Percentiles rank a stretch among this genome's conserved stretches.
These are phyloP conservation scores for Donacobius atricapilla DNA, from an alignment of 2,113 vertebrate species.

Conservation along the genomic window DNA sequence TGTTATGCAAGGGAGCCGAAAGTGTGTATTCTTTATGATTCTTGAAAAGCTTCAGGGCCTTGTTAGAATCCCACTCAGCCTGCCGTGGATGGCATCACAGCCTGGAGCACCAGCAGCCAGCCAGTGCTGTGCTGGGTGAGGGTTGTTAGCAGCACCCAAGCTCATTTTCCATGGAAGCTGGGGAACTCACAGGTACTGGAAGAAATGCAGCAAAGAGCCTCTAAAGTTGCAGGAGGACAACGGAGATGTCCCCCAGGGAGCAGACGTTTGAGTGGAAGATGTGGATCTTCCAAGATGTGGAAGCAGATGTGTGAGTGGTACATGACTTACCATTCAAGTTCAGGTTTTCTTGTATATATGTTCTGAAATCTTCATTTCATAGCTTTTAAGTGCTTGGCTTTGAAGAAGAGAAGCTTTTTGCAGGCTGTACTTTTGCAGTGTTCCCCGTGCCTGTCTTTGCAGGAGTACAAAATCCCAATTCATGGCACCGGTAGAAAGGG, in stretches of 20 bases:
- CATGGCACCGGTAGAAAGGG: neutral
- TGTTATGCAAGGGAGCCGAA: neutral
- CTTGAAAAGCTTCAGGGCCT: neutral
- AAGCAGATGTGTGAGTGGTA: neutral
- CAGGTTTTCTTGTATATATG: neutral
- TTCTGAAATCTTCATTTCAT: neutral
- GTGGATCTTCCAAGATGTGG: neutral
- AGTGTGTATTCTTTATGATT: neutral
- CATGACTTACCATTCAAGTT: neutral
- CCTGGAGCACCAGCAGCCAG: neutral
- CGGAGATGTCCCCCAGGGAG: neutral
- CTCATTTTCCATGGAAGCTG: neutral
- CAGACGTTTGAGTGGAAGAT: no score
- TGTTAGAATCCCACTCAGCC: neutral
- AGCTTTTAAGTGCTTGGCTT: neutral
- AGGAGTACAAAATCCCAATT: neutral
- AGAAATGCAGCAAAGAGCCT: neutral
- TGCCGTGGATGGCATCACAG: neutral
- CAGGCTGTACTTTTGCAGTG: neutral
- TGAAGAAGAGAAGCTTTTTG: neutral
- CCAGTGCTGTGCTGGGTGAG: neutral
- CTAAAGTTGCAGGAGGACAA: neutral
- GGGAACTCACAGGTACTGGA: neutral
- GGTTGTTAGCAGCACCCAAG: neutral
- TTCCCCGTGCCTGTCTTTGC: neutral